These are phyloP conservation scores for Spodoptera litura DNA, from an alignment of 1,140 invertebrate genomes.

Conservation along the genomic window DNA sequence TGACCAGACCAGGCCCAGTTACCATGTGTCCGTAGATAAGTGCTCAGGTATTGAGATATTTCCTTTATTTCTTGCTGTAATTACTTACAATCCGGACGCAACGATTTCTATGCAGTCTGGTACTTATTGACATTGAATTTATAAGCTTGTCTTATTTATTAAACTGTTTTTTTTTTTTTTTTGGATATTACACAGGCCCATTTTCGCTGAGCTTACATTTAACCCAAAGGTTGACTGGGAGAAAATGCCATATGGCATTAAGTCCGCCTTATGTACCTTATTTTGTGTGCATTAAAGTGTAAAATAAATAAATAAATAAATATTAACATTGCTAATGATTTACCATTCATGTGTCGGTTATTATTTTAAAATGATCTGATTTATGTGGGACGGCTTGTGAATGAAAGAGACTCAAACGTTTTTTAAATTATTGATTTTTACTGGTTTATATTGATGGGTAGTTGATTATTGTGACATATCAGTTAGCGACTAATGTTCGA, in stretches of 20 bases:
- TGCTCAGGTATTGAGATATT: constrained; percentile 44
- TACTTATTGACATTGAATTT: constrained; percentile 61
- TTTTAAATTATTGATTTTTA: too few species aligned
- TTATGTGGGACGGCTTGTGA: constrained; percentile 14
- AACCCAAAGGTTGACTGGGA: too few species aligned
- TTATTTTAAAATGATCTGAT: constrained; percentile 18
- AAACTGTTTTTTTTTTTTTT: too few species aligned
- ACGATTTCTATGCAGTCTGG: constrained; percentile 24
- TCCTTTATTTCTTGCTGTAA: constrained; percentile 42
- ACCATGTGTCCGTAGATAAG: constrained; percentile 1
- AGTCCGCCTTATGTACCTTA: too few species aligned
- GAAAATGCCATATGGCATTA: too few species aligned
- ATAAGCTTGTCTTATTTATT: constrained; percentile 51
- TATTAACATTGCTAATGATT: constrained; percentile 5
- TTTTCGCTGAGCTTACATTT: too few species aligned
- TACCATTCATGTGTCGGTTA: constrained; percentile 1
- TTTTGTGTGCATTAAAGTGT: too few species aligned
- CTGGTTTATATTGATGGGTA: too few species aligned
- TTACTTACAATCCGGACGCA: constrained; percentile 24
- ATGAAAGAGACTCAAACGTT: neutral
- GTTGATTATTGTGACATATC: too few species aligned
- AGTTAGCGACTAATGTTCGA: too few species aligned
- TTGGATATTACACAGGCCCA: too few species aligned
- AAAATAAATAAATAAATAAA: too few species aligned
- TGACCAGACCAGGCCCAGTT: constrained; percentile 30